Base-by-base conservation (phyloP, 1,140 invertebrate genomes). In the Trichomalopsis sarcophagae region DNA sequence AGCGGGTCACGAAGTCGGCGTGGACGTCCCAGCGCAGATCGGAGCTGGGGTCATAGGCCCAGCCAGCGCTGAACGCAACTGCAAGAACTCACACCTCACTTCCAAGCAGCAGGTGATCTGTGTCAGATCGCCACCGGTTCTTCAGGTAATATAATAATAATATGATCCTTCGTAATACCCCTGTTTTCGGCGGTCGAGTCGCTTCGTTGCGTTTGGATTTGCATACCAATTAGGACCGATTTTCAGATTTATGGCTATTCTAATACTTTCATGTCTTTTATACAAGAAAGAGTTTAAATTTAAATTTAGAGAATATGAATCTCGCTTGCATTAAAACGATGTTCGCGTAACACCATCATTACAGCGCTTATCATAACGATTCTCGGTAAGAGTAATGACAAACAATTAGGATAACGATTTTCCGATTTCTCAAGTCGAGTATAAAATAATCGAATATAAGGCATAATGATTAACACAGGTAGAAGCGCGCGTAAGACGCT, bases 91-190 rank as follows among this genome's bases (percentile, higher is more conserved):
- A 76, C 91, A 93, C 87, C 91, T 93, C 79, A 93, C 92, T 40
- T 84, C 87, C 73, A 93, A 93, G 87, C 93, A 93, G 87, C 93
- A 93, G 88, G 87, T 88, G 47, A 93, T 93, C 87, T 93, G 93
- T 87, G 88, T 90, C 80, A 91, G 91, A 88, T 92, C 92, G 80
- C 93, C 93, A 27, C 91, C 91, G 80, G 91, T 93, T 81, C 88
- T 93, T 30, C 93, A 93, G 92, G 93, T 93, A 89, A 44, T 71
- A 1, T 30, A 71, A 71, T 30, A 71, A 71, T 36, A 44, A 44
- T 44, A 44, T 44, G 6, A 10, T 55, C 3, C 4, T 23, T 33
- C 21, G 30, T 74, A 74, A 74, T 55, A 13, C 47, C 21, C 7
- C 21, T 6, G 33, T 36, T 23, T 50, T 55, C 11, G 55, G 27